A percentile compares a stretch with the other conserved stretches of the same genome.
Conservation (phyloP, 2,888 invertebrate genomes). For the Tinea semifulvella region DNA sequence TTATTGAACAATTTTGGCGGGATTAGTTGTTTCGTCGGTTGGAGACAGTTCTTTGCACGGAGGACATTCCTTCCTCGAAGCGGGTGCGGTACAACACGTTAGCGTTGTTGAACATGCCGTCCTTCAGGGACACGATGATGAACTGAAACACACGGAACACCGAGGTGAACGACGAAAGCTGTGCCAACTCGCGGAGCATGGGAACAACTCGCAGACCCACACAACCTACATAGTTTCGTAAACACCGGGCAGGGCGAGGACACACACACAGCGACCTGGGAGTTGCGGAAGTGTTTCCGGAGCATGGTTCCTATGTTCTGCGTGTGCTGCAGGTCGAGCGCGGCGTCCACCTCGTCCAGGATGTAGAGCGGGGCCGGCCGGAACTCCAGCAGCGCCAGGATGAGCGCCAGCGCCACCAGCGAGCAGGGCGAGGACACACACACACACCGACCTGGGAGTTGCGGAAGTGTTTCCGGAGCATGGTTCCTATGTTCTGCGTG, state of each 20-base stretch:
- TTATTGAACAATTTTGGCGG: too few relatives aligned
- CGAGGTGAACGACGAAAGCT: constrained; percentile 16
- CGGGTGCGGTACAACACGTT: constrained; percentile 95
- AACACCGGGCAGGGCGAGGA: too few relatives aligned
- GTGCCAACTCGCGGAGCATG: neutral
- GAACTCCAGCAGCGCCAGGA: constrained; percentile 95
- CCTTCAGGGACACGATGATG: constrained; percentile 96
- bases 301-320: constrained; percentile 98
- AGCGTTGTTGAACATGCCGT: constrained; percentile 99
- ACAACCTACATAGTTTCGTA: too few relatives aligned
- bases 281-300: constrained; percentile 86
- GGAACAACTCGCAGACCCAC: too few relatives aligned
- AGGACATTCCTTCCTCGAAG: constrained; percentile 95
- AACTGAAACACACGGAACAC: constrained; percentile 76
- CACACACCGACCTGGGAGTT: constrained; percentile 88
- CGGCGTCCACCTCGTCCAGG: constrained; percentile 98
- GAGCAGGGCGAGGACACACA: too few relatives aligned
- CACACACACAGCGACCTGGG: too few relatives aligned
- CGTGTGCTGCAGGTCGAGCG: constrained; percentile 96
- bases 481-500: constrained; percentile 97
- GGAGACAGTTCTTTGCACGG: constrained; percentile 67
- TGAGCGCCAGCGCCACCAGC: constrained; percentile 93
- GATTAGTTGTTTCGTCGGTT: neutral
- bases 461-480: constrained; percentile 90
- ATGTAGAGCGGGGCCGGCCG: constrained; percentile 99